These are phyloP conservation scores for Hoplostethus atlanticus DNA, from an alignment of 2,797 vertebrate genomes.

Conservation along the genomic window DNA sequence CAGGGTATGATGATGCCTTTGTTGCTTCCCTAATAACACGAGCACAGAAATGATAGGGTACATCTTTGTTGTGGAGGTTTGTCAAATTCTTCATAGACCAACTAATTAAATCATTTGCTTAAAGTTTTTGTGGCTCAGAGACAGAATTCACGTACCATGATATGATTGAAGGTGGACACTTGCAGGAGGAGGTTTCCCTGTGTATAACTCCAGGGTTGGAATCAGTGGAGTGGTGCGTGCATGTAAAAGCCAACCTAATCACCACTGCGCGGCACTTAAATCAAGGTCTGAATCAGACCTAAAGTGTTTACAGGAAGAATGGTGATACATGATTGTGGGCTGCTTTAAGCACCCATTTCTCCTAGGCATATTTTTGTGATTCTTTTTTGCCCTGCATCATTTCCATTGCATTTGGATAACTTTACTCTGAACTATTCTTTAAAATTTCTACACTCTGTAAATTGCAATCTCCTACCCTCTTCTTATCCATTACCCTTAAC, in stretches of 20 bases:
- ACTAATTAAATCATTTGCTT: background rate
- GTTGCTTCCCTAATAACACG: background rate
- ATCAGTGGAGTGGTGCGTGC: background rate
- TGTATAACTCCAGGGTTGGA: background rate
- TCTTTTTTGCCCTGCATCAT: slow-evolving; percentile 1
- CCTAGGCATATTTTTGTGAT: background rate
- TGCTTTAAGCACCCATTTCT: background rate
- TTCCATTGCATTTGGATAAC: slow-evolving; percentile 28
- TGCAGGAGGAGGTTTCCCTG: background rate
- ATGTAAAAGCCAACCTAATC: too few relatives aligned
- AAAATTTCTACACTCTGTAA: slow-evolving; percentile 40
- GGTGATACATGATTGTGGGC: background rate
- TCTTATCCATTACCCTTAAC: slow-evolving; percentile 43
- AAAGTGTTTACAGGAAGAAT: slow-evolving; percentile 4
- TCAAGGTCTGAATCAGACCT: slow-evolving; percentile 1
- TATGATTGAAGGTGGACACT: background rate
- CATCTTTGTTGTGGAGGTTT: slow-evolving; percentile 20
- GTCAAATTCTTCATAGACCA: too few relatives aligned
- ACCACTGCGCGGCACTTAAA: background rate
- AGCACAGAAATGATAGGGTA: background rate
- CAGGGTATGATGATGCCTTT: too few relatives aligned
- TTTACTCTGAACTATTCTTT: slow-evolving; percentile 5
- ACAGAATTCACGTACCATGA: background rate
- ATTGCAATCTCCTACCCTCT: slow-evolving; percentile 27
- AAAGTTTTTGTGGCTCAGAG: background rate